Conservation (phyloP, 2,797 vertebrate species). For the Gobionotothen gibberifrons region DNA sequence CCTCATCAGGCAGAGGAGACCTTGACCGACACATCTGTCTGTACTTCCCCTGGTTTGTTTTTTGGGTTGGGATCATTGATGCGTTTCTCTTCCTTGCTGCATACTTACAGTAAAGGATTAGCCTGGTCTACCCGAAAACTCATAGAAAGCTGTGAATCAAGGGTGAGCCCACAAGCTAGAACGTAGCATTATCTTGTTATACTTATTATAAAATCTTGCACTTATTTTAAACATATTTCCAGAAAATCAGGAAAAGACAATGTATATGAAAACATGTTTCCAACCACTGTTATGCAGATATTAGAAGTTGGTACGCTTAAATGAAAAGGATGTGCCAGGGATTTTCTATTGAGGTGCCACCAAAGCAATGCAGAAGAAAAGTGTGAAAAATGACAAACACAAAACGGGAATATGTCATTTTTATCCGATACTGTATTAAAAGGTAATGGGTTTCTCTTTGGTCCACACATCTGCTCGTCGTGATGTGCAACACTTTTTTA, state of each 20-base stretch:
- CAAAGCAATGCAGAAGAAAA: background rate
- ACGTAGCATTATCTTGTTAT: too few species aligned
- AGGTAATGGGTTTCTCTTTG: background rate
- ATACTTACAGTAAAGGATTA: background rate
- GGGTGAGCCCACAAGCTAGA: too few species aligned
- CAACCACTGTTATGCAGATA: background rate
- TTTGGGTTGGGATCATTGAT: conserved; percentile 39
- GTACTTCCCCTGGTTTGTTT: conserved; percentile 41
- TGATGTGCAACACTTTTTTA: background rate
- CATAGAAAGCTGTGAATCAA: background rate
- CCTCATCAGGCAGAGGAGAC: conserved; percentile 35
- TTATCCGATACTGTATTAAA: too few species aligned
- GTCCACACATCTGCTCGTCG: background rate
- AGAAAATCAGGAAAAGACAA: background rate
- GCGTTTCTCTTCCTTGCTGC: conserved; percentile 10
- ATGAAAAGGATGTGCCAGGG: background rate
- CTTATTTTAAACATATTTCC: too few species aligned
- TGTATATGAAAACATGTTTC: background rate
- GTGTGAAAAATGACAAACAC: background rate
- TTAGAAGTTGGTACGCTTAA: background rate
- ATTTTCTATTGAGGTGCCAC: background rate
- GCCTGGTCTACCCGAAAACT: background rate
- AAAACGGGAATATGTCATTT: background rate
- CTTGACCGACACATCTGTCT: conserved; percentile 66
- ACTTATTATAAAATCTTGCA: background rate